Evolutionary conservation across 2,888 invertebrate genomes (phyloP).

Genomic region (Ctena decussata): DNA sequence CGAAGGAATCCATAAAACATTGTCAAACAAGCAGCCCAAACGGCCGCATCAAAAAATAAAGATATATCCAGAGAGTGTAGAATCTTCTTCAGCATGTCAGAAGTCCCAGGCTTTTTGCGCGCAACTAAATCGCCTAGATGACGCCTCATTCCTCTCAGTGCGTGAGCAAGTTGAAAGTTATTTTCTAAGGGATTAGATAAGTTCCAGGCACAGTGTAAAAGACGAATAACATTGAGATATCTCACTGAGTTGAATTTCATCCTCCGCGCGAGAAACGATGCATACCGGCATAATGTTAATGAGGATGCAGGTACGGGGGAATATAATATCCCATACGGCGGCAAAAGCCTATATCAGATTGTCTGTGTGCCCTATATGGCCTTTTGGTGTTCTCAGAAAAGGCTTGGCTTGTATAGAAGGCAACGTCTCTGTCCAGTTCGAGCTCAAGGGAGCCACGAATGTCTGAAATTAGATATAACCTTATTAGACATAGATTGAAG

Average conservation of each 20-base stretch:
- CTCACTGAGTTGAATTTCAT: conserved; percentile 36
- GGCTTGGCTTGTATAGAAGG: conserved; percentile 2
- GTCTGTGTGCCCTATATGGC: not conserved
- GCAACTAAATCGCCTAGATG: conserved; percentile 28
- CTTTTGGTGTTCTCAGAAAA: conserved; percentile 15
- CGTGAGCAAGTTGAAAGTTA: conserved; percentile 18
- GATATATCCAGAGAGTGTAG: conserved; percentile 12
- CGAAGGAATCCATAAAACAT: conserved; percentile 4
- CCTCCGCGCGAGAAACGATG: conserved; percentile 2
- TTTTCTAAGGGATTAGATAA: conserved; percentile 30
- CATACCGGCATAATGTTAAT: conserved; percentile 18
- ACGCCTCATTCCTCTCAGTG: conserved; percentile 28
- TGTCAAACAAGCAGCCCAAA: conserved; percentile 21
- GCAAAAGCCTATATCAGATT: not conserved
- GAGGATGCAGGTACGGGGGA: conserved; percentile 17
- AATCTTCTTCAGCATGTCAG: conserved; percentile 14
- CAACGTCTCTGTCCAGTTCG: conserved; percentile 28
- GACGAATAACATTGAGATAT: conserved; percentile 39
- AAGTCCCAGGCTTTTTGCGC: conserved; percentile 31
- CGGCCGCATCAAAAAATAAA: conserved; percentile 19
- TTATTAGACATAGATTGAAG: not conserved
- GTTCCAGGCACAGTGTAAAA: conserved; percentile 44
- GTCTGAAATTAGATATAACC: conserved; percentile 5
- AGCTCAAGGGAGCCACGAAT: not conserved
- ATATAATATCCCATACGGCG: conserved; percentile 9